These are phyloP conservation scores for Rhodeus uyekii DNA, from an alignment of 2,797 vertebrate species.

Conservation along the genomic window DNA sequence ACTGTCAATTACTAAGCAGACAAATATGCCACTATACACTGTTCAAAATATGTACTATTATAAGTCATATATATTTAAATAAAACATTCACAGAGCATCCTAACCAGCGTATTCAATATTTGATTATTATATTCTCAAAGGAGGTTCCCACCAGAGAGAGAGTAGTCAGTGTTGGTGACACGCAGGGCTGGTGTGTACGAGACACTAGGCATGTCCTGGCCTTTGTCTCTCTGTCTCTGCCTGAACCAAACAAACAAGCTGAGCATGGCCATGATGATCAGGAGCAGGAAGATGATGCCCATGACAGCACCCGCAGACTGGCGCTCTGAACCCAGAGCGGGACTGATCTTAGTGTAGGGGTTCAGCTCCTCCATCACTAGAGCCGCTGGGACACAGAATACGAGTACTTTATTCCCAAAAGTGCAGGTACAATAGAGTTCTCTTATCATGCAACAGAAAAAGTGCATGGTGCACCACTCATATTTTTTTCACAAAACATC, in stretches of 20 bases:
- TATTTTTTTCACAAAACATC: not conserved
- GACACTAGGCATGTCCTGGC: slow-evolving; percentile 94
- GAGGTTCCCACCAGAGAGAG: slow-evolving; percentile 87
- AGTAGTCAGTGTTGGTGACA: slow-evolving; percentile 94
- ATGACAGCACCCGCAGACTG: slow-evolving; percentile 96
- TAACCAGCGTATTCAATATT: not conserved
- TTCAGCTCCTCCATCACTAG: slow-evolving; percentile 99
- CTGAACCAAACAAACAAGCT: slow-evolving; percentile 96
- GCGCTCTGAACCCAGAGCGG: slow-evolving; percentile 90
- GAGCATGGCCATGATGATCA: slow-evolving; percentile 95
- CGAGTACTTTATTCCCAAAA: not conserved
- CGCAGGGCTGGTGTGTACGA: slow-evolving; percentile 95
- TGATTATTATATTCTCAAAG: not conserved
- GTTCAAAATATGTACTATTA: not conserved
- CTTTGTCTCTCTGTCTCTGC: slow-evolving; percentile 93
- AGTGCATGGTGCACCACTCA: not conserved
- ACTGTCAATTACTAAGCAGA: not conserved
- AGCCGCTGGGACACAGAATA: slow-evolving; percentile 80
- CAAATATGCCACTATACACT: not conserved
- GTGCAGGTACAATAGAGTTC: not conserved
- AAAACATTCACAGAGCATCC: not conserved
- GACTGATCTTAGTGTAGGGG: slow-evolving; percentile 98
- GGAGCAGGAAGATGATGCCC: slow-evolving; percentile 93
- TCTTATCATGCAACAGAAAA: not conserved
- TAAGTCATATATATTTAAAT: not conserved